Percentiles rank a stretch among this genome's conserved stretches.
Evolutionary conservation across 2,888 invertebrate species (phyloP).

Genomic region (Mantis religiosa): DNA sequence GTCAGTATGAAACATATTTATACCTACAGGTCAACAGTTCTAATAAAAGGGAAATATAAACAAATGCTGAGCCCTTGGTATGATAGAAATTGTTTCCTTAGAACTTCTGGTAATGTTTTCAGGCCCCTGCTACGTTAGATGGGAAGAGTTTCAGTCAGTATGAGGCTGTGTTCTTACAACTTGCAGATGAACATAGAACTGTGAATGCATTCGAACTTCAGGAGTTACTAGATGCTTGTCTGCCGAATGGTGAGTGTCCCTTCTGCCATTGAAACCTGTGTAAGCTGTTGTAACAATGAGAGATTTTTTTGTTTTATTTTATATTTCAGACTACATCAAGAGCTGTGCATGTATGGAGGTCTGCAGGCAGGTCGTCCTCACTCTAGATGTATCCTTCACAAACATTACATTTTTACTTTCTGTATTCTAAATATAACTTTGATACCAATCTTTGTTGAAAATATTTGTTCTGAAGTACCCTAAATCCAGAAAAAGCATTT

Average conservation of each 20-base stretch:
- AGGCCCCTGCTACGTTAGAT: slow-evolving; percentile 60
- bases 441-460: too few species aligned
- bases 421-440: too few species aligned
- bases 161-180: slow-evolving; percentile 82
- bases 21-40: too few species aligned
- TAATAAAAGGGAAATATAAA: too few species aligned
- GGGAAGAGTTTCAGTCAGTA: slow-evolving; percentile 77
- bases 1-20: too few species aligned
- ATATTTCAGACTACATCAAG: slow-evolving; percentile 76
- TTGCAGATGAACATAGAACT: slow-evolving; percentile 86
- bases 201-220: slow-evolving; percentile 89
- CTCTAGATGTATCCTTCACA: slow-evolving; percentile 77
- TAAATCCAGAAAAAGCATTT: too few species aligned
- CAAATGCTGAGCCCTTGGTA: too few species aligned
- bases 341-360: slow-evolving; percentile 90
- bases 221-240: slow-evolving; percentile 82
- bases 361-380: slow-evolving; percentile 82
- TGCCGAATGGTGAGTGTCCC: slow-evolving; percentile 65
- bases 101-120: background rate
- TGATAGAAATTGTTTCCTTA: too few species aligned
- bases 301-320: slow-evolving; percentile 5
- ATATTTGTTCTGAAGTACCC: too few species aligned
- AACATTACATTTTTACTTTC: too few species aligned
- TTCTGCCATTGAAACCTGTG: background rate
- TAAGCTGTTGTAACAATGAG: background rate